A percentile compares a stretch with the other conserved stretches of the same genome.
Conservation (phyloP, 2,113 vertebrate species). For the Bufo gargarizans region DNA sequence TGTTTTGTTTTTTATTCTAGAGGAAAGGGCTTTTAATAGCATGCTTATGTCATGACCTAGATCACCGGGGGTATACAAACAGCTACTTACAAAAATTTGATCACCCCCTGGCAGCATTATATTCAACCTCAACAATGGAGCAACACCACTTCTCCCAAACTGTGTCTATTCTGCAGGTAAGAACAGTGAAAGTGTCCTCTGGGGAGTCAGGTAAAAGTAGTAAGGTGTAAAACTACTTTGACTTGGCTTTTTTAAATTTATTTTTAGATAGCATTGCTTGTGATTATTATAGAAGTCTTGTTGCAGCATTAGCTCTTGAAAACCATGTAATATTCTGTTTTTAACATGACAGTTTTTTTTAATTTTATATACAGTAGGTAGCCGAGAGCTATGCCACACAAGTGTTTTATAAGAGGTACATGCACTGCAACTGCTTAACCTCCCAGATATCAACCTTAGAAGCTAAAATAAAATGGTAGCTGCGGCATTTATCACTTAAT, state of each 20-base stretch:
- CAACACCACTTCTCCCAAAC: constrained; percentile 99
- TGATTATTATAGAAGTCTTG: neutral
- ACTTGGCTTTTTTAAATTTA: neutral
- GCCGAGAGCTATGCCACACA: neutral
- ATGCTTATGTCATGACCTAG: constrained; percentile 96
- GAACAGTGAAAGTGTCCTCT: constrained; percentile 61
- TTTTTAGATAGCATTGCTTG: neutral
- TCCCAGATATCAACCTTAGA: neutral
- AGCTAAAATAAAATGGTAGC: neutral
- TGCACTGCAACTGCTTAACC: neutral
- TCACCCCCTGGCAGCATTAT: constrained; percentile 93
- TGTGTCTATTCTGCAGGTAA: constrained; percentile 97
- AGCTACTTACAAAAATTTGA: constrained; percentile 98
- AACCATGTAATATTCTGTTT: neutral
- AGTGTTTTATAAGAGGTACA: neutral
- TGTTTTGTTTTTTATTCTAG: constrained; percentile 65
- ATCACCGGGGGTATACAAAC: constrained; percentile 96
- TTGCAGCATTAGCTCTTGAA: neutral
- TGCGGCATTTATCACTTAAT: neutral
- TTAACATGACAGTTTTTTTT: neutral
- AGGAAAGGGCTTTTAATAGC: constrained; percentile 93
- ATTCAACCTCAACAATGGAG: constrained; percentile 98
- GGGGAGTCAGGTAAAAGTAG: neutral
- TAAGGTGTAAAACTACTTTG: neutral
- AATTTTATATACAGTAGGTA: neutral